Evolutionary conservation across 2,888 invertebrate genomes (phyloP).

Genomic region (Torymus tubicola): DNA sequence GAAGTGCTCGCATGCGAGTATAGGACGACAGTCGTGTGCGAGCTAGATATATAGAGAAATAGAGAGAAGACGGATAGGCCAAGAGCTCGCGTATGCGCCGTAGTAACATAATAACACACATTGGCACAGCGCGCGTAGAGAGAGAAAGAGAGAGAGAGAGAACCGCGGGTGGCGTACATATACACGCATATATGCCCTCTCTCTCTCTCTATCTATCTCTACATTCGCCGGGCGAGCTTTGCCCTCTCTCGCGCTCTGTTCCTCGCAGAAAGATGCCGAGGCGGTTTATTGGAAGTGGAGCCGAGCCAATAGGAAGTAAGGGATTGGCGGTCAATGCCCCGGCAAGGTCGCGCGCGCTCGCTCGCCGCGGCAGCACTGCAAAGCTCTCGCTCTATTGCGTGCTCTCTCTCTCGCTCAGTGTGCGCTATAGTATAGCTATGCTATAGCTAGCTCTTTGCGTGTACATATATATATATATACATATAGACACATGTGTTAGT

Average conservation of each 20-base stretch:
- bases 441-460: neutral
- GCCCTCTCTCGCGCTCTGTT: no score
- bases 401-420: neutral
- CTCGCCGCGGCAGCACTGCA: slow-evolving; percentile 58
- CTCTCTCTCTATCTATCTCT: neutral
- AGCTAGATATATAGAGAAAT: neutral
- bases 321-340: slow-evolving; percentile 73
- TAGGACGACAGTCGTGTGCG: no score
- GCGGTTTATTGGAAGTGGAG: slow-evolving; percentile 58
- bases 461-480: neutral
- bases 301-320: slow-evolving; percentile 61
- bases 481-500: neutral
- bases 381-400: slow-evolving; percentile 46
- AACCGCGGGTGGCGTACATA: neutral
- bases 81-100: slow-evolving; percentile 6
- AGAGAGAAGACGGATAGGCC: neutral
- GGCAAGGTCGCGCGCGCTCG: slow-evolving; percentile 71
- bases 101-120: slow-evolving; percentile 60
- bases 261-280: slow-evolving; percentile 52
- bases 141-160: neutral
- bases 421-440: no score
- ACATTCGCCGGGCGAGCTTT: neutral
- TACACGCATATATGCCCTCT: neutral
- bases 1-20: no score
- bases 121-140: slow-evolving; percentile 24